A percentile compares a stretch with the other conserved stretches of the same genome.
Conservation (phyloP, 2,113 vertebrate genomes). For the Daubentonia madagascariensis region DNA sequence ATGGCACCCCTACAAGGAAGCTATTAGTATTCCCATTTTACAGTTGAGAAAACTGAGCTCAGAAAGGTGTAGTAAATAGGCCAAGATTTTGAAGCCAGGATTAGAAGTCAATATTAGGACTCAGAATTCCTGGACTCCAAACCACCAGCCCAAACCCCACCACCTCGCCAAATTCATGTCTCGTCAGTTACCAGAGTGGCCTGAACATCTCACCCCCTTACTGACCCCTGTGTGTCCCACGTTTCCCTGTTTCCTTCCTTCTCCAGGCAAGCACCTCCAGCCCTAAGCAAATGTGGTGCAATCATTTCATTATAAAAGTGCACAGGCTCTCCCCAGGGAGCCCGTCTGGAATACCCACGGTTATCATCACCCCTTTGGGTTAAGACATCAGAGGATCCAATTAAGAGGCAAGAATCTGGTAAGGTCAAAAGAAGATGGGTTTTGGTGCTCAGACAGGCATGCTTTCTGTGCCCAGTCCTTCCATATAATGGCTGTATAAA, state of each 20-base stretch:
- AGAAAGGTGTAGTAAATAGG: background rate
- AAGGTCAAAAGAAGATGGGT: background rate
- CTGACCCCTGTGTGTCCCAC: background rate
- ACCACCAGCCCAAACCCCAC: background rate
- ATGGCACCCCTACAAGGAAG: background rate
- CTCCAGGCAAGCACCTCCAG: background rate
- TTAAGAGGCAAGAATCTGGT: background rate
- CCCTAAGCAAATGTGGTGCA: background rate
- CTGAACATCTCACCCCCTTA: background rate
- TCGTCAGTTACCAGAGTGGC: background rate
- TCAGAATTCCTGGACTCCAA: background rate
- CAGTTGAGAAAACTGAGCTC: background rate
- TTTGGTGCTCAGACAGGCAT: background rate
- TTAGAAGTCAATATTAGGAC: background rate
- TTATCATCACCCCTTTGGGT: background rate
- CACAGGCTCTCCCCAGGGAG: background rate
- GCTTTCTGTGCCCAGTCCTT: background rate
- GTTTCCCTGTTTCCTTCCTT: background rate
- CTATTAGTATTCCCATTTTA: background rate
- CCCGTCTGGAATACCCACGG: background rate
- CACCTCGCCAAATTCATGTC: background rate
- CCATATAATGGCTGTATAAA: background rate
- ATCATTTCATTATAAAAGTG: background rate
- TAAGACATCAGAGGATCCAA: background rate
- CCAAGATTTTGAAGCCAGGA: background rate